Percentiles rank a stretch among this genome's conserved stretches.
phyloP scores from a whole-genome alignment of 2,113 vertebrate species.

The Stomatorhinus ivindoensis region DNA sequence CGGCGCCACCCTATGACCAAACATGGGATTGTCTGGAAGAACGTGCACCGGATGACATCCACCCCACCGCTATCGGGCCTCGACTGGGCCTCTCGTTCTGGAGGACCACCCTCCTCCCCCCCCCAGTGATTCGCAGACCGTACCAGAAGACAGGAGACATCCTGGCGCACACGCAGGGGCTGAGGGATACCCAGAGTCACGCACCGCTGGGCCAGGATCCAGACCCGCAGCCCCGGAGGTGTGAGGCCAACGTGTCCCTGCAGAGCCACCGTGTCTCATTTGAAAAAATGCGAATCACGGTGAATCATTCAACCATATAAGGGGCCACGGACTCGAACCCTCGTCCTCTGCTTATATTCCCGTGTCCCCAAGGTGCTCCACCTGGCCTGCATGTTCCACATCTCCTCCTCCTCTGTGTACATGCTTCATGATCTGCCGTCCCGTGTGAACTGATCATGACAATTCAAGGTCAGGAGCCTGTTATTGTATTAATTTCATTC shows the following conservation, averaged over 20 bases:
- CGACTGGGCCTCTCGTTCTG: not conserved
- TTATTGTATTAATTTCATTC: not conserved
- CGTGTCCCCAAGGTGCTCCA: not conserved
- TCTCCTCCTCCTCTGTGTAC: not conserved
- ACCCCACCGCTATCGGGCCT: not conserved
- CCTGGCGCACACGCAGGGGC: not conserved
- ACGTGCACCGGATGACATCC: not conserved
- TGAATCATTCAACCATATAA: not conserved
- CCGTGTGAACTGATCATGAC: not conserved
- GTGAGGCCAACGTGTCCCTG: not conserved
- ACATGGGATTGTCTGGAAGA: not conserved
- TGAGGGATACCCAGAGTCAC: not conserved
- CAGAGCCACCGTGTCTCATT: not conserved
- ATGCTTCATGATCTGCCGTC: not conserved
- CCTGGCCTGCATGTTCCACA: not conserved
- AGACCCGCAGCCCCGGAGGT: not conserved
- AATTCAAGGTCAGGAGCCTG: not conserved
- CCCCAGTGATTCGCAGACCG: not conserved
- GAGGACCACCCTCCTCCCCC: not conserved
- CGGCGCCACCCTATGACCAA: not conserved
- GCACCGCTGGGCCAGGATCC: not conserved
- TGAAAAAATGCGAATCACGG: not conserved
- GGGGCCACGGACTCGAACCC: not conserved
- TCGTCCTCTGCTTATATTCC: not conserved
- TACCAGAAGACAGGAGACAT: not conserved